These are phyloP conservation scores for Odobenus rosmarus DNA, from an alignment of 2,113 vertebrate species.

Conservation along the genomic window DNA sequence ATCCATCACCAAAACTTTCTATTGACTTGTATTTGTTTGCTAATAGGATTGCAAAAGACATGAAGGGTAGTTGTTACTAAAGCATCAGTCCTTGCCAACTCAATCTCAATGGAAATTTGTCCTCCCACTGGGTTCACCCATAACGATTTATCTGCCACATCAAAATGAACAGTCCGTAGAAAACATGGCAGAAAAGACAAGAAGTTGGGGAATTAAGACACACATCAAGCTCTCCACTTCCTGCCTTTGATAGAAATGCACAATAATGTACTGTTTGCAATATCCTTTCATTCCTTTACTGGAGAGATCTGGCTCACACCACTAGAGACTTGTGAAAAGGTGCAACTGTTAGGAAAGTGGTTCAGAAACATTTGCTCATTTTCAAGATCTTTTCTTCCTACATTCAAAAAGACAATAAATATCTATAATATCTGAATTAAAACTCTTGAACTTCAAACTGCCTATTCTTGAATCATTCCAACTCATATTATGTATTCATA, in stretches of 20 bases:
- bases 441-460: slow-evolving; percentile 17
- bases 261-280: slow-evolving; percentile 48
- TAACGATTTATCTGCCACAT: slow-evolving; percentile 71
- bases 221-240: slow-evolving; percentile 53
- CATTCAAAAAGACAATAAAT: slow-evolving; percentile 41
- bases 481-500: background rate
- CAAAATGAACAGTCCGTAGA: slow-evolving; percentile 68
- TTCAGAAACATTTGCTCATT: background rate
- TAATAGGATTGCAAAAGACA: slow-evolving; percentile 54
- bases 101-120: background rate
- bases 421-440: slow-evolving; percentile 35
- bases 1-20: background rate
- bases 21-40: slow-evolving; percentile 13
- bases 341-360: background rate
- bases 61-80: background rate
- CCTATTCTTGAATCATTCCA: slow-evolving; percentile 43
- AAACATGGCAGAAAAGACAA: slow-evolving; percentile 56
- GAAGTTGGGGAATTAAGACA: slow-evolving; percentile 56
- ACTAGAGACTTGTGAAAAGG: slow-evolving; percentile 50
- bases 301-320: slow-evolving; percentile 33
- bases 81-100: slow-evolving; percentile 53
- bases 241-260: slow-evolving; percentile 64
- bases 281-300: slow-evolving; percentile 54
- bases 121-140: slow-evolving; percentile 50
- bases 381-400: background rate